Evolutionary conservation across 2,113 vertebrate genomes (phyloP).

Genomic region (Tachuris rubrigastra): DNA sequence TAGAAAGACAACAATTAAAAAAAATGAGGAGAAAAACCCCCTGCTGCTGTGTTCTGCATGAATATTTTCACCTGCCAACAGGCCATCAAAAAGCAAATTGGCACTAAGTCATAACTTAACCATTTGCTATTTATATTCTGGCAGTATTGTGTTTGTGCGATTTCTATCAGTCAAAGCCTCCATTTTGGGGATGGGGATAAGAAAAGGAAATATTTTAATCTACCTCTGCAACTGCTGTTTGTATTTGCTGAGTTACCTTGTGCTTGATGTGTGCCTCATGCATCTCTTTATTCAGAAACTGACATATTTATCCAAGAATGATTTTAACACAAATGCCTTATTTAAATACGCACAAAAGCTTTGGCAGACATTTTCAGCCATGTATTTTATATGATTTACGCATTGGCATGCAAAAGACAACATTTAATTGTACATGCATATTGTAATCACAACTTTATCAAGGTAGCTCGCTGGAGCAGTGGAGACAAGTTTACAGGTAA

Average conservation of each 20-base stretch:
- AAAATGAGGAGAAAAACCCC: background rate
- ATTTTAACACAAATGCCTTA: background rate
- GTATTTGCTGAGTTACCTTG: background rate
- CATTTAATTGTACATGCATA: accelerated
- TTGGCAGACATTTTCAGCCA: background rate
- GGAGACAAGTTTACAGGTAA: background rate
- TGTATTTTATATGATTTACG: background rate
- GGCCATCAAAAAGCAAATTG: conserved; percentile 24
- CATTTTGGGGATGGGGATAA: background rate
- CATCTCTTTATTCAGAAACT: background rate
- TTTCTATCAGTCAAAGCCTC: conserved; percentile 15
- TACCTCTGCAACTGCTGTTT: background rate
- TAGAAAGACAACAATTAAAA: background rate
- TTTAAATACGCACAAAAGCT: background rate
- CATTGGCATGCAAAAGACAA: background rate
- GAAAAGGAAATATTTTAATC: background rate
- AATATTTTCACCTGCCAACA: conserved; percentile 22
- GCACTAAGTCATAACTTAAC: conserved; percentile 15
- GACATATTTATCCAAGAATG: background rate
- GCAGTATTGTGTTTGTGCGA: background rate
- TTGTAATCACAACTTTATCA: background rate
- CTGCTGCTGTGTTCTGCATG: background rate
- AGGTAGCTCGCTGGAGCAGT: background rate
- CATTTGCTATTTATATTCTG: conserved; percentile 55
- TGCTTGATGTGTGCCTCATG: background rate